phyloP scores from a whole-genome alignment of 2,888 invertebrate genomes.

The Anodontia alba region DNA sequence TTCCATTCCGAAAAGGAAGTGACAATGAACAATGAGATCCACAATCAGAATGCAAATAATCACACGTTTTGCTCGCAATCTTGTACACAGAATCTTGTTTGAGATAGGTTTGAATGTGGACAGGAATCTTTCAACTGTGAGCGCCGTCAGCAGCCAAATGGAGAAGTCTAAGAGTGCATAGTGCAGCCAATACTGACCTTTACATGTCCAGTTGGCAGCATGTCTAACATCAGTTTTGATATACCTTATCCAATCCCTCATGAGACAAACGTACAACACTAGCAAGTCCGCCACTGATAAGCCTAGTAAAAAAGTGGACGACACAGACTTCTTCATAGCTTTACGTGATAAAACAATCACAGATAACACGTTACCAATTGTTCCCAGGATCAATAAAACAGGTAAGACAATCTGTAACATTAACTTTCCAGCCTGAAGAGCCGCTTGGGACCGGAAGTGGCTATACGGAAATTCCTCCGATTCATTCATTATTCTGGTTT shows the following conservation, averaged over 20 bases:
- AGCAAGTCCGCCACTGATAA: constrained; percentile 66
- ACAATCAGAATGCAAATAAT: constrained; percentile 42
- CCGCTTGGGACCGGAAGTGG: constrained; percentile 46
- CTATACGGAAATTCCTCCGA: not conserved
- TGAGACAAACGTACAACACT: constrained; percentile 69
- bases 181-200: constrained; percentile 70
- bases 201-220: constrained; percentile 47
- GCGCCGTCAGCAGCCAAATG: constrained; percentile 75
- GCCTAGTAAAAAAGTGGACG: constrained; percentile 69
- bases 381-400: constrained; percentile 70
- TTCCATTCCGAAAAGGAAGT: constrained; percentile 67
- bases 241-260: constrained; percentile 65
- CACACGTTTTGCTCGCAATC: constrained; percentile 41
- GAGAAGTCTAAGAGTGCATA: constrained; percentile 71
- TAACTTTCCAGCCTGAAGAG: constrained; percentile 30
- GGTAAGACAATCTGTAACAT: constrained; percentile 67
- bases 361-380: constrained; percentile 71
- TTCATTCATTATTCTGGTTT: not conserved
- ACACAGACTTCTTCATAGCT: constrained; percentile 36
- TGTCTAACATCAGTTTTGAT: constrained; percentile 62
- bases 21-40: constrained; percentile 63
- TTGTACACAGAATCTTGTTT: constrained; percentile 66
- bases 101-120: constrained; percentile 70
- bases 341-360: constrained; percentile 62
- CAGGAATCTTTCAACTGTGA: constrained; percentile 74